Evolutionary conservation across 1,140 invertebrate species (phyloP), one percentile per base, ranked within the genome.

Genomic region (Pogonognathellus flavescens): DNA sequence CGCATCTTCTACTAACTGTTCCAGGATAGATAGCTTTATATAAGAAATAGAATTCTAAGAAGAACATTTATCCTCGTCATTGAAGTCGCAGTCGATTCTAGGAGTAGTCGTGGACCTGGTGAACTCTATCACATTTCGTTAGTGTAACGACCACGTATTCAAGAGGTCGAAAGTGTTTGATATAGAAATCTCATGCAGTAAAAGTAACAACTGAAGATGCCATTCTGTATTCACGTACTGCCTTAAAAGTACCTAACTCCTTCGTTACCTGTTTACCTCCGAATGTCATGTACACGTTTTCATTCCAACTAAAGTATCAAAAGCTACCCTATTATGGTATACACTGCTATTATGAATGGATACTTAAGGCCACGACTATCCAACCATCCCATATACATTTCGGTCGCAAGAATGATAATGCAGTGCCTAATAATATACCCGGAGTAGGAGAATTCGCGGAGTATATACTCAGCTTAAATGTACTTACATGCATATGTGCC

Each of bases 401-500:
- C 31, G 31, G 53, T 57, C 53, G 49, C n/a, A 50, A 18, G 41
- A 49, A 76, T 76, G 70, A 76, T 49, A 76, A 50, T 76, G 31
- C 41, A 50, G 6, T 18, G 0, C 4, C 10, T 20, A 22, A 57
- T 57, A 57, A n/a, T n/a, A n/a, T n/a, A n/a, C n/a, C n/a, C n/a
- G n/a, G n/a, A n/a, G n/a, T n/a, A n/a, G 11, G 1, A 13, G 10
- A 2, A n/a, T n/a, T 10, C 1, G 22, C n/a, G 31, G 31, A 76
- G 13, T 76, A 13, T 76, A 76, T 49, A 72, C 3, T 49, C 8
- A 50, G 41, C n/a, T 76, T 76, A 76, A 50, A 76, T 76, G 70
- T 50, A 76, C 70, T 76, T 50, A 76, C 25, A 76, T 76, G 70
- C 70, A 76, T 76, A 76, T 76, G 70, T 76, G 41, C 25, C 41